Base-by-base conservation (phyloP, 1,140 invertebrate species). In the Portunus trituberculatus region DNA sequence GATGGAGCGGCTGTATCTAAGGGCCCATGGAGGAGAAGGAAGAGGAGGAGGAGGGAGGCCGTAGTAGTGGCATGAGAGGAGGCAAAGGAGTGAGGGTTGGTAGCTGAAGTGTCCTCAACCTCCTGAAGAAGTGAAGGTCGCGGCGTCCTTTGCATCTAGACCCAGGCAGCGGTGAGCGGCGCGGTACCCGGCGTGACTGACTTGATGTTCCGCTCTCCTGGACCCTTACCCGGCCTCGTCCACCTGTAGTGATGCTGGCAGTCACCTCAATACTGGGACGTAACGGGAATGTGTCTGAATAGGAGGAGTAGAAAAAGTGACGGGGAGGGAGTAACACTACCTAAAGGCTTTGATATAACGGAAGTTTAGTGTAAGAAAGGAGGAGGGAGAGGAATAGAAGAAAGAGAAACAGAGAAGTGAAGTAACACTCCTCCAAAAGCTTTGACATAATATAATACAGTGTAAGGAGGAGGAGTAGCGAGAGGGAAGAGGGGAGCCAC, bases 1-100 rank as follows among this genome's bases (percentile, higher is more conserved):
- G n/a, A 76, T 7, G 67, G 67, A n/a, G n/a, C 67, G 67, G 67
- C 67, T 76, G 67, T 76, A 76, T 76, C 67, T 76, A 76, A 76
- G 67, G 67, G 67, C 67, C 67, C n/a, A 8, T 76, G 20, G 67
- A 76, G 67, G 67, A 76, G n/a, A 25, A 76, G 67, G 6, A 76
- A n/a, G 8, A 76, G 67, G n/a, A 76, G 67, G 25, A 76, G 67
- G 8, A 76, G n/a, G 20, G 52, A 10, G 8, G 20, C 1, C 3
- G 20, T 59, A 59, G 20, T 16, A 59, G 52, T 20, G 20, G 52
- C 12, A 59, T 59, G 20, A 59, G 52, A 59, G 20, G 52, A 59
- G 20, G 12, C 3, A 59, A 59, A 20, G 52, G 52, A 59, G 0
- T 59, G 52, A 59, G 20, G 52, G 20, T 16, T 16, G 20, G 52